Conservation (phyloP, 2,888 invertebrate species). For the Diarsia dahlii region DNA sequence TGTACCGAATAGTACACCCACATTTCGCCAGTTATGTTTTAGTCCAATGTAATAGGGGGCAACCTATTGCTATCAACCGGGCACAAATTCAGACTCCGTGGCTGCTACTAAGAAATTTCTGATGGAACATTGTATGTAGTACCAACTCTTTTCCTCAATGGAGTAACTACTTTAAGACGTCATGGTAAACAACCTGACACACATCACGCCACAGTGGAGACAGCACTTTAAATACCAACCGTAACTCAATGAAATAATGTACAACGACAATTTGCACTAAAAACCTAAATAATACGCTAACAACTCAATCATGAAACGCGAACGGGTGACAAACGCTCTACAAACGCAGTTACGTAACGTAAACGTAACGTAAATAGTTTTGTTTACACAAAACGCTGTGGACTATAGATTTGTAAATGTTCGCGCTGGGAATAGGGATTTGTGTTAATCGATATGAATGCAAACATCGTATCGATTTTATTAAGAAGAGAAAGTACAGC, state of each 20-base stretch:
- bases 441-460: neutral
- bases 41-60: no score
- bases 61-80: no score
- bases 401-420: conserved; percentile 33
- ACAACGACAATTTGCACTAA: conserved; percentile 44
- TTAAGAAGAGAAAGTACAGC: neutral
- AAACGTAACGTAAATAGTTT: conserved; percentile 61
- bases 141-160: no score
- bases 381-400: conserved; percentile 56
- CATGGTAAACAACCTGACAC: neutral
- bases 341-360: conserved; percentile 55
- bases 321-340: conserved; percentile 49
- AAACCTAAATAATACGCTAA: conserved; percentile 59
- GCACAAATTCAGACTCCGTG: no score
- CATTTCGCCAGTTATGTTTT: no score
- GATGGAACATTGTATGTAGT: no score
- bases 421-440: conserved; percentile 6
- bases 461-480: neutral
- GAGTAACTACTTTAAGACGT: no score
- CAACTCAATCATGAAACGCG: conserved; percentile 56
- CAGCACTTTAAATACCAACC: conserved; percentile 7
- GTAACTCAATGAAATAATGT: conserved; percentile 1
- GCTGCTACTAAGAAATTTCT: no score
- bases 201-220: neutral
- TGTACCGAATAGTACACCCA: no score